phyloP scores from a whole-genome alignment of 1,140 invertebrate species.

The Macrosteles quadrilineatus region DNA sequence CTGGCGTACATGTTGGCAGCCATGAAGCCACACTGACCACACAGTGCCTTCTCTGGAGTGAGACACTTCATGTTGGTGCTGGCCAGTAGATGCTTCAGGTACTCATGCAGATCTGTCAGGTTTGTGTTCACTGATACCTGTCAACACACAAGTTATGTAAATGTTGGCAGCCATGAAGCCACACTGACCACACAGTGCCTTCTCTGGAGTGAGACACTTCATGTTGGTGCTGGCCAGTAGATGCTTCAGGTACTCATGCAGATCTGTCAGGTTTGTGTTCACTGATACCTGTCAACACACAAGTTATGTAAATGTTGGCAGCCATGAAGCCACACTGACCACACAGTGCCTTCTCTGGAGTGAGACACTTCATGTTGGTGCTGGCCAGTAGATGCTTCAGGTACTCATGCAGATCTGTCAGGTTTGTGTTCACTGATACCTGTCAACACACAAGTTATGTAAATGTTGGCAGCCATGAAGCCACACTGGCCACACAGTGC shows the following conservation, averaged over 20 bases:
- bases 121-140: constrained; percentile 93
- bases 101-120: constrained; percentile 89
- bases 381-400: too few species aligned
- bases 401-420: too few species aligned
- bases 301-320: constrained; percentile 54
- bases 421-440: too few species aligned
- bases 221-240: too few species aligned
- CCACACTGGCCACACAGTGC: constrained; percentile 95
- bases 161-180: constrained; percentile 74
- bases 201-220: too few species aligned
- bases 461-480: constrained; percentile 99
- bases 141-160: constrained; percentile 39
- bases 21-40: constrained; percentile 98
- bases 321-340: constrained; percentile 96
- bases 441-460: constrained; percentile 81
- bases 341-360: constrained; percentile 89
- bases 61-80: constrained; percentile 99
- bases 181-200: constrained; percentile 93
- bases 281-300: too few species aligned
- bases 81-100: constrained; percentile 88
- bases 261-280: too few species aligned
- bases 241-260: too few species aligned
- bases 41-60: constrained; percentile 92
- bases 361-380: too few species aligned
- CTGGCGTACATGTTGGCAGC: constrained; percentile 98